Conservation (phyloP, 2,797 vertebrate species). For the Euphonia xanthogaster region DNA sequence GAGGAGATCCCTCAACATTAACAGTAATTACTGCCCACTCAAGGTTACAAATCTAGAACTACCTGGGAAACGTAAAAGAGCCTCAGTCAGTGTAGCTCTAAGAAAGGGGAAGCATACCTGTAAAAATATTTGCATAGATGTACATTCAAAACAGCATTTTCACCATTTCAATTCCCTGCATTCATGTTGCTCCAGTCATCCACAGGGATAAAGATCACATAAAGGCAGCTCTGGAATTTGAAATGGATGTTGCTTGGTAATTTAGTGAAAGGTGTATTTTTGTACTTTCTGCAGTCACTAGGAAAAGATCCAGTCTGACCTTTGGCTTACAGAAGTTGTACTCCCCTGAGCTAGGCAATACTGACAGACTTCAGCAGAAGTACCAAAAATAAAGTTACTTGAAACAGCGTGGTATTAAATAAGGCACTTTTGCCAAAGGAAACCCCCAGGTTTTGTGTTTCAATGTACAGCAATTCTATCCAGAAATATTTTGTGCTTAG, state of each 20-base stretch:
- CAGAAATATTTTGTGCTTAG: neutral
- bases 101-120: neutral
- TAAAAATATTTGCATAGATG: neutral
- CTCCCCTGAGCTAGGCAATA: conserved; percentile 25
- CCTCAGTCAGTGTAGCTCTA: neutral
- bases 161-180: neutral
- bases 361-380: neutral
- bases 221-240: neutral
- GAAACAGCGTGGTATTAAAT: neutral
- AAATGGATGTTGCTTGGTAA: neutral
- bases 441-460: neutral
- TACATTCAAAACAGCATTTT: neutral
- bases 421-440: neutral
- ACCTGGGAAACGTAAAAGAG: neutral
- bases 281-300: neutral
- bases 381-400: neutral
- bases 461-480: neutral
- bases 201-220: neutral
- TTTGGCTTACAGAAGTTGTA: conserved; percentile 23
- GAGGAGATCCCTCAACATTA: neutral
- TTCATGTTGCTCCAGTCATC: neutral
- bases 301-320: neutral
- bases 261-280: neutral
- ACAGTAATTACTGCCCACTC: neutral
- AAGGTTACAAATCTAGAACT: neutral